Evolutionary conservation across 2,888 invertebrate species (phyloP).

Genomic region (Mythimna loreyi): DNA sequence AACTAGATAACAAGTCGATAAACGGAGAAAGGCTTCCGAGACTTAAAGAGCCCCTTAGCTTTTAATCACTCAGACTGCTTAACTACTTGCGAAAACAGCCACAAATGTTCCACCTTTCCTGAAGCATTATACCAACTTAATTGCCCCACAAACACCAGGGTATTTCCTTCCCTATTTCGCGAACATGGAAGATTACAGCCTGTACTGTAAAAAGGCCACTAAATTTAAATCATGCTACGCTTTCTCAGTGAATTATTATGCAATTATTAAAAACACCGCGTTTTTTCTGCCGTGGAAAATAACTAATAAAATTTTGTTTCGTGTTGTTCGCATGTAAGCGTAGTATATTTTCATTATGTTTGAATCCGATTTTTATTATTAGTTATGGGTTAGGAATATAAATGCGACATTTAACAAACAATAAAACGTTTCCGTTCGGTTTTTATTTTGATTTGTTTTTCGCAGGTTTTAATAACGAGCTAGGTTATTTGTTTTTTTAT

Average conservation of each 20-base stretch:
- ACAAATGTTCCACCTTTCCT: conserved; percentile 36
- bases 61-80: conserved; percentile 40
- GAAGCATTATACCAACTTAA: conserved; percentile 36
- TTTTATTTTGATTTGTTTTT: conserved; percentile 30
- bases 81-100: conserved; percentile 49
- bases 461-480: neutral
- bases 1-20: conserved; percentile 20
- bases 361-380: conserved; percentile 42
- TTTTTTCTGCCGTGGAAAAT: conserved; percentile 40
- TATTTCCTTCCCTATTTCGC: conserved; percentile 36
- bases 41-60: conserved; percentile 24
- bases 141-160: conserved; percentile 32
- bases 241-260: conserved; percentile 60
- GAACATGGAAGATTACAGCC: conserved; percentile 20
- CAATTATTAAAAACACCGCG: conserved; percentile 61
- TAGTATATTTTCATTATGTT: conserved; percentile 46
- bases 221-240: conserved; percentile 56
- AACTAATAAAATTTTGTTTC: conserved; percentile 56
- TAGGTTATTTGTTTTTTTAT: conserved; percentile 14
- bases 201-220: conserved; percentile 44
- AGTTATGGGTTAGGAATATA: conserved; percentile 48
- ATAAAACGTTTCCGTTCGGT: conserved; percentile 40
- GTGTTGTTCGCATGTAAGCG: conserved; percentile 49
- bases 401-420: conserved; percentile 44
- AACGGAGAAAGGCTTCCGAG: conserved; percentile 25